Percentiles rank a stretch among this genome's conserved stretches.
phyloP scores from a whole-genome alignment of 2,797 vertebrate genomes.

The Trematomus bernacchii region DNA sequence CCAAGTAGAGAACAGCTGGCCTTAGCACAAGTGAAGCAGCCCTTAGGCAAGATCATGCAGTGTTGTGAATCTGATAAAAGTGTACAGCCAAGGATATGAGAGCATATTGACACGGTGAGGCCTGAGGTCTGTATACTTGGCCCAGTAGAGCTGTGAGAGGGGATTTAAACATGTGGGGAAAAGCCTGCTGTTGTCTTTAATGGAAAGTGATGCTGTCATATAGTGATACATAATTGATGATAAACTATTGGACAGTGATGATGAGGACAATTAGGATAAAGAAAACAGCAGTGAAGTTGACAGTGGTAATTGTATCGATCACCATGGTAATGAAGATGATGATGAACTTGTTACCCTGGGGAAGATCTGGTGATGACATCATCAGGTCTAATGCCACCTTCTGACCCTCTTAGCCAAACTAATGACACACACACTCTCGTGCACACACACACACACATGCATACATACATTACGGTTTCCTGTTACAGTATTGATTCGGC shows the following conservation, averaged over 20 bases:
- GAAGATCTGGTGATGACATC: conserved; percentile 68
- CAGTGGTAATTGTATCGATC: neutral
- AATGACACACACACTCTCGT: conserved; percentile 43
- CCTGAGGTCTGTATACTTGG: conserved; percentile 27
- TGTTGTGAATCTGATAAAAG: conserved; percentile 5
- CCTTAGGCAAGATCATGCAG: neutral
- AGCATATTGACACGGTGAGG: conserved; percentile 16
- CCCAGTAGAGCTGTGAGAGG: conserved; percentile 15
- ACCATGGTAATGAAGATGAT: conserved; percentile 15
- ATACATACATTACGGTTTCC: conserved; percentile 75
- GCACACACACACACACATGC: conserved; percentile 18
- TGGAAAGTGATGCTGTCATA: conserved; percentile 3
- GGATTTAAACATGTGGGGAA: conserved; percentile 2
- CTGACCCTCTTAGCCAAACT: conserved; percentile 64
- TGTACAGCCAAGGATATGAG: neutral
- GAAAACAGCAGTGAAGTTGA: conserved; percentile 14
- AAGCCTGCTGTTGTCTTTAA: conserved; percentile 17
- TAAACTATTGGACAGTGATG: neutral
- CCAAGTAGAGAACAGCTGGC: conserved; percentile 65
- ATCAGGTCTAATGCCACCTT: conserved; percentile 63
- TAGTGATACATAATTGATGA: conserved; percentile 9
- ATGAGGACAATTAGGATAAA: neutral
- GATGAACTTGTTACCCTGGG: conserved; percentile 45
- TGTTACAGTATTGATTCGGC: conserved; percentile 79
- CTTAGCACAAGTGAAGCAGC: conserved; percentile 25